Percentiles rank a stretch among this genome's conserved stretches.
These are phyloP conservation scores for Halocynthia aurantium DNA, from an alignment of 23 tunicate genomes.

Conservation along the genomic window DNA sequence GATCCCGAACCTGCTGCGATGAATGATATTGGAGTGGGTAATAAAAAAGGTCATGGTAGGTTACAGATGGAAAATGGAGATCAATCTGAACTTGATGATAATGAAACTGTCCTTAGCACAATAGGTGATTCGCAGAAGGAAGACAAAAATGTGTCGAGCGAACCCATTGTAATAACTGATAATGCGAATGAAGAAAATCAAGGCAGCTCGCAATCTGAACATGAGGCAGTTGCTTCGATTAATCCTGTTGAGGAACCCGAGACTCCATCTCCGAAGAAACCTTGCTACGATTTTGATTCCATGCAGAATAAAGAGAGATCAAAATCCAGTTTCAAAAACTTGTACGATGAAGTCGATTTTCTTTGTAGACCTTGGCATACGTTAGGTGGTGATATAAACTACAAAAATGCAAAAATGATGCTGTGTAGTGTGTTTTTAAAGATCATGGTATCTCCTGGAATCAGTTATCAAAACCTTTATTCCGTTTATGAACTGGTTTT, in stretches of 20 bases:
- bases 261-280: no score
- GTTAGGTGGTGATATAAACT: constrained; percentile 39
- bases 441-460: constrained; percentile 14
- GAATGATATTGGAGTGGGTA: not conserved
- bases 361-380: constrained; percentile 80
- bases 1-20: not conserved
- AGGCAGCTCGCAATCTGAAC: not conserved
- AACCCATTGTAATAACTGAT: not conserved
- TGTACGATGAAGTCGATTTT: constrained; percentile 36
- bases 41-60: not conserved
- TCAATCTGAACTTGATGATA: no score
- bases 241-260: no score
- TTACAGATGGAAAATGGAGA: no score
- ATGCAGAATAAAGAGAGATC: no score
- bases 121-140: no score
- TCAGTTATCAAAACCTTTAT: not conserved
- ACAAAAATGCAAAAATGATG: constrained; percentile 27
- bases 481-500: no score
- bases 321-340: no score
- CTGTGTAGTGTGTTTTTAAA: constrained; percentile 37
- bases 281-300: no score
- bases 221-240: no score
- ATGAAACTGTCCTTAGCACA: no score
- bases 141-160: not conserved
- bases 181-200: not conserved